These are phyloP conservation scores for Pogonocherus hispidulus DNA, from an alignment of 2,888 invertebrate genomes.

Conservation along the genomic window DNA sequence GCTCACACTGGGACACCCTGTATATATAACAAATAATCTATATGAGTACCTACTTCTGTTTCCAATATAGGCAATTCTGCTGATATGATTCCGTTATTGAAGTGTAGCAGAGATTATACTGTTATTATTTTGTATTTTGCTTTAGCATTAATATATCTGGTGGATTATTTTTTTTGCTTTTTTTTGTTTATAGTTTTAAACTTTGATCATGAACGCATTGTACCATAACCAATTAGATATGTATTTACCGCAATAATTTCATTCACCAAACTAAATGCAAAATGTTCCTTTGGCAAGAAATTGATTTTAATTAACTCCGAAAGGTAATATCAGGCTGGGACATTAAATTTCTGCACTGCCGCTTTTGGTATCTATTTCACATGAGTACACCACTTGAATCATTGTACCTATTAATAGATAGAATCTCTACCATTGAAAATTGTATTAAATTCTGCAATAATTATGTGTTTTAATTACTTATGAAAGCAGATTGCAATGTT, in stretches of 20 bases:
- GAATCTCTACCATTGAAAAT: neutral
- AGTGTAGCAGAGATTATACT: no score
- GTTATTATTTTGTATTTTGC: no score
- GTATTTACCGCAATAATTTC: neutral
- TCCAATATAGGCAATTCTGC: no score
- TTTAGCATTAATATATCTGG: no score
- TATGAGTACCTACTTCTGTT: no score
- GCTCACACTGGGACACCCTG: no score
- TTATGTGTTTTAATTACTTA: neutral
- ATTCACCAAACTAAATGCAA: neutral
- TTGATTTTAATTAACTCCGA: neutral
- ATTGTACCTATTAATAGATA: neutral
- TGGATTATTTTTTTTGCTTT: no score
- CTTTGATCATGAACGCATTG: no score
- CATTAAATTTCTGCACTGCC: neutral
- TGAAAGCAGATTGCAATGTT: neutral
- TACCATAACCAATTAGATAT: neutral
- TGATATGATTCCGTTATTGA: no score
- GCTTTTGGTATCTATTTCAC: neutral
- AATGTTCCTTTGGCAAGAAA: neutral
- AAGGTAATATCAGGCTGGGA: neutral
- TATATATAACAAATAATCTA: no score
- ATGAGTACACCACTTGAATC: neutral
- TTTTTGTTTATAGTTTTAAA: no score
- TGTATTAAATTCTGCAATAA: neutral